A percentile compares a stretch with the other conserved stretches of the same genome.
Evolutionary conservation across 2,888 invertebrate genomes (phyloP).

Genomic region (Cephus pulcher): DNA sequence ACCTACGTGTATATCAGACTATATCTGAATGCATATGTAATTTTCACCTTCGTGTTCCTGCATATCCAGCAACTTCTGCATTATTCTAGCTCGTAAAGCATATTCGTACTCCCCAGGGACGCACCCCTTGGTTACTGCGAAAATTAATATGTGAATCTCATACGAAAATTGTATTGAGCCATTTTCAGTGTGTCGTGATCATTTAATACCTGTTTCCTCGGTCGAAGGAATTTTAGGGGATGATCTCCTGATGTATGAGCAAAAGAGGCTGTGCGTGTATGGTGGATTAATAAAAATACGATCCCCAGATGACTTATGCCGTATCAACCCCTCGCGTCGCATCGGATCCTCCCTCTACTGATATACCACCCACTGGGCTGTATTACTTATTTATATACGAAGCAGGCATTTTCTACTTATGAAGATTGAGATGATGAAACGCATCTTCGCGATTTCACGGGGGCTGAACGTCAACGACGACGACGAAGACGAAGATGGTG

Average conservation of each 20-base stretch:
- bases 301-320: background rate
- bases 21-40: background rate
- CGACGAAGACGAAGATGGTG: background rate
- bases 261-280: background rate
- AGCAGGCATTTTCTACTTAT: slow-evolving; percentile 6
- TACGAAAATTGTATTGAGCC: background rate
- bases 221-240: background rate
- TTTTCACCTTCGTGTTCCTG: background rate
- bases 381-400: slow-evolving; percentile 2
- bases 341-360: background rate
- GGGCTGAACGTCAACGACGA: background rate
- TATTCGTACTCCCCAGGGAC: background rate
- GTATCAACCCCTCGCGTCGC: background rate
- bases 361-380: background rate
- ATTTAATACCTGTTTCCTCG: background rate
- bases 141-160: background rate
- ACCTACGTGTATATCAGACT: background rate
- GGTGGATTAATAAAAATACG: background rate
- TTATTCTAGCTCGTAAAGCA: background rate
- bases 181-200: background rate
- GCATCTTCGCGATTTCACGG: slow-evolving; percentile 2
- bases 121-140: background rate
- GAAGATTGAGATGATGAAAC: slow-evolving; percentile 9
- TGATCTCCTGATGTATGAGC: background rate
- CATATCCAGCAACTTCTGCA: background rate